Evolutionary conservation across 1,140 invertebrate genomes (phyloP), one percentile per base, ranked within the genome.

Genomic region (Lanistes nyassanus): DNA sequence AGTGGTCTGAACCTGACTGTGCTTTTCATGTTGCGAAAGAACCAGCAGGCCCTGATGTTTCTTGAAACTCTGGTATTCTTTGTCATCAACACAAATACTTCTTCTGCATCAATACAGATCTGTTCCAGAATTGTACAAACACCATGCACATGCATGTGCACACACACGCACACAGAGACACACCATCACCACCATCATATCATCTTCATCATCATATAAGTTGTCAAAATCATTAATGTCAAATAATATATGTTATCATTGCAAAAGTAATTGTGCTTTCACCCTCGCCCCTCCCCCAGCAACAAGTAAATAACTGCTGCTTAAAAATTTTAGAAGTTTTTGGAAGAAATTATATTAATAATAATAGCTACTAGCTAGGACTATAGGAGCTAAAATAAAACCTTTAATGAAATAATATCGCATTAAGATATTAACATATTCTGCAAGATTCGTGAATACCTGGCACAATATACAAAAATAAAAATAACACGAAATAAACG

Each of bases 41-140:
- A 93, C 94, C 94, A 95, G 81, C 94, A 92, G 60, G 93, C 92
- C 80, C 94, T 88, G 36, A 93, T 91, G 88, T 94, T 94, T 79
- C 94, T 90, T 31, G 94, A 95, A 77, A 95, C 92, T 36, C 93
- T 91, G 81, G 94, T 93, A 71, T 93, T 92, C 83, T 93, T 93
- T 80, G 93, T 93, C 92, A 95, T 92, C 34, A 94, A 84, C 21
- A 94, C 86, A 85, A 92, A 94, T 3, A 94, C 91, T 65, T 91
- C 91, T 64, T 91, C 91, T 42, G 94, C 94, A 76, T 74, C 37
- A n/a, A 80, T 67, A 64, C 51, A 37, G 21, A 55, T 37, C 71
- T 80, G 60, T 37, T 23, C 26, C 19, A 29, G 16, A 9, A 16
- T 29, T 11, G 31, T 29, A 62, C 11, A 16, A 19, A 62, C 60